These are phyloP conservation scores for Melieria omissa DNA, from an alignment of 2,888 invertebrate species.

Conservation along the genomic window DNA sequence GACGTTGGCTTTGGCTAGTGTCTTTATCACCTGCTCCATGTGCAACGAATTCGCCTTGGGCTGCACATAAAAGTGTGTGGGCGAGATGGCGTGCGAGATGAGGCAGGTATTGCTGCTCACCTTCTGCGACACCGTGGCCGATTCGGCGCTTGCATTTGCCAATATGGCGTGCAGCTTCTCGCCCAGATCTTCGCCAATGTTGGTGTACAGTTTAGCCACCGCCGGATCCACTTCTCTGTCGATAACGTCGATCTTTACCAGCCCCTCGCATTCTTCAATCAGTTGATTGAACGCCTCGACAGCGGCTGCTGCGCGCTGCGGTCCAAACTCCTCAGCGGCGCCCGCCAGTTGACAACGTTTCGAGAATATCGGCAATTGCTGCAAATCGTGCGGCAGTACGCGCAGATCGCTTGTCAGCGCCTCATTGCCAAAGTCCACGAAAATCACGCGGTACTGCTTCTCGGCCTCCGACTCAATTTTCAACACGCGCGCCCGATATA, in stretches of 20 bases:
- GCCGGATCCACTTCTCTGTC: slow-evolving; percentile 49
- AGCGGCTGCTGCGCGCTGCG: slow-evolving; percentile 39
- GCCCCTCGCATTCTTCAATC: slow-evolving; percentile 55
- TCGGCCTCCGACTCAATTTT: slow-evolving; percentile 71
- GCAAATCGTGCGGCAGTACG: slow-evolving; percentile 72
- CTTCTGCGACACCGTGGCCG: slow-evolving; percentile 14
- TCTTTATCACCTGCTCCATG: slow-evolving; percentile 55
- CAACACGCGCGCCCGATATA: slow-evolving; percentile 90
- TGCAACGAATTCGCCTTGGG: slow-evolving; percentile 66
- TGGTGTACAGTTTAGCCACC: slow-evolving; percentile 53
- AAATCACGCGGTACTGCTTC: slow-evolving; percentile 78
- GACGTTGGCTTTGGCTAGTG: slow-evolving; percentile 47
- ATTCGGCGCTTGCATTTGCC: slow-evolving; percentile 26
- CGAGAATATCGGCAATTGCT: slow-evolving; percentile 70
- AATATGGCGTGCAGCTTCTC: slow-evolving; percentile 56
- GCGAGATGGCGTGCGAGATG: slow-evolving; percentile 75
- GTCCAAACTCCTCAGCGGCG: slow-evolving; percentile 64
- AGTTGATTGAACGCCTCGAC: slow-evolving; percentile 55
- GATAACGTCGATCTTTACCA: slow-evolving; percentile 55
- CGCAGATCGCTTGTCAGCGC: slow-evolving; percentile 71
- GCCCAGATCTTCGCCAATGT: slow-evolving; percentile 54
- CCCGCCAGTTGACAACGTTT: slow-evolving; percentile 72
- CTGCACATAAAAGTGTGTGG: slow-evolving; percentile 80
- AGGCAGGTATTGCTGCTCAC: slow-evolving; percentile 69
- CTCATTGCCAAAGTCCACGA: slow-evolving; percentile 77